Evolutionary conservation across 2,113 vertebrate genomes (phyloP), one percentile per base, ranked within the genome.

Genomic region (Pelusios castaneus): DNA sequence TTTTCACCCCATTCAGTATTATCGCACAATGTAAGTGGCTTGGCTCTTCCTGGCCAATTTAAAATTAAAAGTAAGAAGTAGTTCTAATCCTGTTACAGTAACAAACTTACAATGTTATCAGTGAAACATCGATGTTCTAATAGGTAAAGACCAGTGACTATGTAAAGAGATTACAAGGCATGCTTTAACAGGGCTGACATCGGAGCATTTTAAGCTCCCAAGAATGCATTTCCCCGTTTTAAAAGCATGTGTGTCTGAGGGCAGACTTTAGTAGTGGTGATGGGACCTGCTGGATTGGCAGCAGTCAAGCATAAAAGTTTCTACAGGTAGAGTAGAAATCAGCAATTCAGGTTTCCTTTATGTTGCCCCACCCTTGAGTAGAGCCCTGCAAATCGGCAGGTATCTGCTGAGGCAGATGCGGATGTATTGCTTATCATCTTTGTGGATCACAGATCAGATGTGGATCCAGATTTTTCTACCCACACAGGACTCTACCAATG

Each of bases 101-200:
- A 82, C 43, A 52, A 45, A 1, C 14, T 17, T 19, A 13, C n/a
- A 55, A 56, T 87, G 47, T 77, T 87, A 89, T 86, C 84, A 51
- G 83, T 0, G 5, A 55, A 92, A 89, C 10, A 56, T 19, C 2
- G 88, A 80, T 85, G 93, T 2, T 5, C 76, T 0, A 76, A 78
- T 56, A 93, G 87, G 91, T 77, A 93, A 94, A 95, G n/a, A 81
- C 85, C 2, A 3, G 14, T 94, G 96, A 96, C 93, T 67, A 14
- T 85, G 87, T 93, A 95, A 96, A 94, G 83, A 80, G 96, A 96
- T 96, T 96, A 97, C 82, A 84, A 6, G 22, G 89, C 83, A 43
- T 47, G 83, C 84, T 94, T 92, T 94, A 97, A 96, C 87, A 60
- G 93, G 87, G 89, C 82, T 80, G 83, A 27, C 88, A 2, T n/a